Evolutionary conservation across 2,888 invertebrate species (phyloP), one percentile per base, ranked within the genome.

Genomic region (Lasioglossum figueresi): DNA sequence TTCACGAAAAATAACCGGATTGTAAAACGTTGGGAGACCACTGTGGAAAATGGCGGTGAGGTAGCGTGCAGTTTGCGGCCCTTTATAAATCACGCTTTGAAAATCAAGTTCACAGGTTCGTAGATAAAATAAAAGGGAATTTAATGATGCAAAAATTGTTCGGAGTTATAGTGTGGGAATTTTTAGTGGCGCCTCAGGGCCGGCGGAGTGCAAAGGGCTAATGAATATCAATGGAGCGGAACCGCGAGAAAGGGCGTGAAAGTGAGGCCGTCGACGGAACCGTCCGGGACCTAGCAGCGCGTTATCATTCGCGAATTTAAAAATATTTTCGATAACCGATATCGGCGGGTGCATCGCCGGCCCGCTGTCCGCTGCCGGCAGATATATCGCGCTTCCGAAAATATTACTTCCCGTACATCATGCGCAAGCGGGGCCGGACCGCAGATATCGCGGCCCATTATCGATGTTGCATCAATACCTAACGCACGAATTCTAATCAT

Each of bases 401-500:
- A 92, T 92, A 93, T 93, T 91, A 92, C 92, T 92, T 92, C 91
- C 91, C 88, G 91, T 88, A 87, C 87, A 85, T 91, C 91, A 90
- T 82, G 86, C 79, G 86, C 80, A 87, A 77, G 45, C 72, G 83
- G 83, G 84, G 82, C 59, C 78, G 77, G 56, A 63, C 80, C 84
- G 72, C 86, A 84, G 90, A 90, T 90, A 90, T 88, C 85, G 86
- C 71, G 84, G 74, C 78, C 88, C 87, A 91, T 91, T 90, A 91
- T 91, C 91, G 88, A 80, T 77, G 79, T 74, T 83, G 82, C 75
- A 77, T 87, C 83, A 83, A 88, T 86, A 86, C 85, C 88, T 89
- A 88, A 90, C 88, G 79, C 76, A 76, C 80, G 79, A 83, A 86
- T 89, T 87, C 91, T 90, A 89, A 90, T 88, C 88, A 85, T 48